Percentiles rank a stretch among this genome's conserved stretches.
Evolutionary conservation across 2,797 vertebrate genomes (phyloP).

Genomic region (Nothura maculosa): DNA sequence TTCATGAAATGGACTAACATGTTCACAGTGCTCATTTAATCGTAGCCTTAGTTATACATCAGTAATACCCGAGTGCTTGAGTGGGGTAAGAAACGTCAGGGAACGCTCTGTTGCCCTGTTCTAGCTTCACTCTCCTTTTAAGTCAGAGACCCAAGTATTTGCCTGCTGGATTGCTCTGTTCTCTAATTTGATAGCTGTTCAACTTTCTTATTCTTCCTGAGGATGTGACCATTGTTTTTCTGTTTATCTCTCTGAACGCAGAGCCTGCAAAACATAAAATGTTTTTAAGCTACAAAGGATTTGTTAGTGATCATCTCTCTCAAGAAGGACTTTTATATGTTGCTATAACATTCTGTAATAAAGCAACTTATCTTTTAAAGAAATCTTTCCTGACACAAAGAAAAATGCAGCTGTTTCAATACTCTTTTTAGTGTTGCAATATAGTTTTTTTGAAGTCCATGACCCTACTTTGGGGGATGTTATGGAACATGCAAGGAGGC

Average conservation of each 20-base stretch:
- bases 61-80: background rate
- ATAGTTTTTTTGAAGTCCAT: background rate
- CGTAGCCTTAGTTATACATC: background rate
- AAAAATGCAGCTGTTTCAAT: background rate
- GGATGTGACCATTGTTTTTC: background rate
- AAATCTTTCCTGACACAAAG: background rate
- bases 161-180: background rate
- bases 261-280: background rate
- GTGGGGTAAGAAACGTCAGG: background rate
- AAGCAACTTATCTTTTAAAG: background rate
- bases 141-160: background rate
- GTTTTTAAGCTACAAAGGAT: background rate
- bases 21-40: background rate
- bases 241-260: background rate
- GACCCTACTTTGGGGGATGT: background rate
- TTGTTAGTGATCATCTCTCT: background rate
- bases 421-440: background rate
- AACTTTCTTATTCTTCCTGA: background rate
- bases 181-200: background rate
- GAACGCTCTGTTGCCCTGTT: background rate
- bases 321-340: background rate
- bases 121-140: background rate
- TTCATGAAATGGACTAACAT: background rate
- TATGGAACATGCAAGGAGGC: background rate
- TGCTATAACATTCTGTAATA: background rate